Evolutionary conservation across 2,888 invertebrate genomes (phyloP).

Genomic region (Phragmatobia fuliginosa): DNA sequence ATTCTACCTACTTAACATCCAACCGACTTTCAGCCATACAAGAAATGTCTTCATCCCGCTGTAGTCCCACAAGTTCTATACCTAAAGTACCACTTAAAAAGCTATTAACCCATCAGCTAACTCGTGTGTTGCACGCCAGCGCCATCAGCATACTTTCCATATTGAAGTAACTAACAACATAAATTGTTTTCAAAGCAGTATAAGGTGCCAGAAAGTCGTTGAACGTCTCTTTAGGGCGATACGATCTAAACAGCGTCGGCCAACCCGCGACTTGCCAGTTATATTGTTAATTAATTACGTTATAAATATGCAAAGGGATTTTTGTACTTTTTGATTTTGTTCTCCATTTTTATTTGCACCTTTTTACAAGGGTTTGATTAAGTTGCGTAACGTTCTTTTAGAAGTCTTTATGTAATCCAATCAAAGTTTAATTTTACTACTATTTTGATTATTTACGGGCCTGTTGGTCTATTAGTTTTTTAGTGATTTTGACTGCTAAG

Average conservation of each 20-base stretch:
- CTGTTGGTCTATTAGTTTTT: too few species aligned
- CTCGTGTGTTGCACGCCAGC: not conserved
- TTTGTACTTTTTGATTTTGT: conserved; percentile 10
- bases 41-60: not conserved
- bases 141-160: conserved; percentile 6
- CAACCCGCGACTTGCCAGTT: conserved; percentile 32
- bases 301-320: conserved; percentile 35
- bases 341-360: conserved; percentile 4
- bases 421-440: not conserved
- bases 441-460: not conserved
- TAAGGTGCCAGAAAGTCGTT: conserved; percentile 33
- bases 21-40: too few species aligned
- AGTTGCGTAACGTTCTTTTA: not conserved
- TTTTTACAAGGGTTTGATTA: conserved; percentile 11
- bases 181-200: conserved; percentile 10
- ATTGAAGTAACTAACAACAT: conserved; percentile 16
- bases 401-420: not conserved
- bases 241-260: conserved; percentile 32
- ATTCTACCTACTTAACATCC: too few species aligned
- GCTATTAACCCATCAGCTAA: conserved; percentile 5
- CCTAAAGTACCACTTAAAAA: not conserved
- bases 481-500: too few species aligned
- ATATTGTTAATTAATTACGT: conserved; percentile 48
- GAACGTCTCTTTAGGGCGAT: conserved; percentile 41
- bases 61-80: not conserved